Base-by-base conservation (phyloP, 2,113 vertebrate genomes). In the Mungos mungo region DNA sequence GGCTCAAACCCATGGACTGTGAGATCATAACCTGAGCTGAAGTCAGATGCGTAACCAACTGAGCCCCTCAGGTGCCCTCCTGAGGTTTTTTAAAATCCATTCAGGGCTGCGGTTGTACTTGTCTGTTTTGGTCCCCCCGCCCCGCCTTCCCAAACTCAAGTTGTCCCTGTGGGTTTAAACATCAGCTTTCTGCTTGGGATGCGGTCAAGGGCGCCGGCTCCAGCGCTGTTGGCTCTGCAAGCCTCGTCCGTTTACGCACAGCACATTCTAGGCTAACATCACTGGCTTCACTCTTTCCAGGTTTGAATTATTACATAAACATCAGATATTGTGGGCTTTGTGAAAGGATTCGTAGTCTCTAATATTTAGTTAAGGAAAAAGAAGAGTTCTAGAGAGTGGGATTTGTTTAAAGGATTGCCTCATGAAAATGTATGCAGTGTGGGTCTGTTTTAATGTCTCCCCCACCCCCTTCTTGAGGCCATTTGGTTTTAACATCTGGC, bases 211-310 rank as follows among this genome's bases (percentile, higher is more conserved):
- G 57, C 29, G 11, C 13, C 4, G 16, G n/a, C 38, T 23, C 16
- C 21, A 14, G 7, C 33, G 33, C 69, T 16, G 2, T n/a, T 2
- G n/a, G 68, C 66, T 27, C 1, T 21, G n/a, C 1, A 52, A 19
- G 2, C 27, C 31, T 76, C 74, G 7, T 33, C 31, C 7, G 33
- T 29, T 13, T 10, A 27, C 0, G 0, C 69, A 38, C 33, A 41
- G 35, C 16, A n/a, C 5, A 0, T n/a, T 38, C 7, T 4, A 10
- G 52, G 57, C 65, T 18, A 1, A 0, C 15, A 0, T 60, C 5
- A 0, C 25, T 19, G 12, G 6, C 41, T 7, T 81, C 38, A 19
- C 16, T 31, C 33, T 74, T 50, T 38, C 1, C 63, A 21, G 47
- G 82, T 66, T 65, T 72, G 66, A 90, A 14, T 76, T 35, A 41